Conservation (phyloP, 1,140 invertebrate genomes). For the Papilio glaucus region DNA sequence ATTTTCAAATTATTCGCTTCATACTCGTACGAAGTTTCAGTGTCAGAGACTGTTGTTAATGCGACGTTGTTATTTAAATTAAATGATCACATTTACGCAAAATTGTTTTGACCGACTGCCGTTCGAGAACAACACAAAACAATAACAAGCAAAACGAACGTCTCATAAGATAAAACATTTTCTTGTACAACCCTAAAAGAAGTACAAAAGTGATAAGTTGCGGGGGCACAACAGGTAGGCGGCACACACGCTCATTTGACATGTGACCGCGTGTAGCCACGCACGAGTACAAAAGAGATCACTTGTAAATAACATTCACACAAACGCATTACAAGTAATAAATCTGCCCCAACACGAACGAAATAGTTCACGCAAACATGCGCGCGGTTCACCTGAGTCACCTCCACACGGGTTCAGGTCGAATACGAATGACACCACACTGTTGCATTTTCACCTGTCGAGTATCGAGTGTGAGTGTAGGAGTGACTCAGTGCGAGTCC, state of each 20-base stretch:
- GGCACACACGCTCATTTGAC: constrained; percentile 67
- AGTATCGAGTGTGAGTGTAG: constrained; percentile 64
- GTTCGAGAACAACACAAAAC: constrained; percentile 54
- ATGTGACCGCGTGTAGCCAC: constrained; percentile 68
- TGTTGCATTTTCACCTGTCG: constrained; percentile 80
- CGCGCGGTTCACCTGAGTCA: constrained; percentile 63
- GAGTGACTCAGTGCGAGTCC: constrained; percentile 57
- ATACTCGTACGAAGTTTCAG: constrained; percentile 1
- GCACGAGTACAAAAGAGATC: constrained; percentile 65
- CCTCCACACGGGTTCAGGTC: constrained; percentile 67
- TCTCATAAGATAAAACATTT: constrained; percentile 65
- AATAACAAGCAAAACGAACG: constrained; percentile 62
- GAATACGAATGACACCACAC: constrained; percentile 70
- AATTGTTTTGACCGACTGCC: constrained; percentile 44
- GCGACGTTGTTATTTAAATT: constrained; percentile 39
- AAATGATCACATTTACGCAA: constrained; percentile 48
- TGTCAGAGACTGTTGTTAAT: neutral
- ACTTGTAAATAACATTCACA: constrained; percentile 69
- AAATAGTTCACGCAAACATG: constrained; percentile 77
- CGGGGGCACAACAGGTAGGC: constrained; percentile 77
- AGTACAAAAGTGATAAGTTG: constrained; percentile 74
- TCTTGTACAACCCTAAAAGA: constrained; percentile 74
- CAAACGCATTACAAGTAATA: constrained; percentile 56
- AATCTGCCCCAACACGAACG: constrained; percentile 74
- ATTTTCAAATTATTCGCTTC: constrained; percentile 26